Evolutionary conservation across 2,113 vertebrate species (phyloP).

Genomic region (Dermatemys mawii): DNA sequence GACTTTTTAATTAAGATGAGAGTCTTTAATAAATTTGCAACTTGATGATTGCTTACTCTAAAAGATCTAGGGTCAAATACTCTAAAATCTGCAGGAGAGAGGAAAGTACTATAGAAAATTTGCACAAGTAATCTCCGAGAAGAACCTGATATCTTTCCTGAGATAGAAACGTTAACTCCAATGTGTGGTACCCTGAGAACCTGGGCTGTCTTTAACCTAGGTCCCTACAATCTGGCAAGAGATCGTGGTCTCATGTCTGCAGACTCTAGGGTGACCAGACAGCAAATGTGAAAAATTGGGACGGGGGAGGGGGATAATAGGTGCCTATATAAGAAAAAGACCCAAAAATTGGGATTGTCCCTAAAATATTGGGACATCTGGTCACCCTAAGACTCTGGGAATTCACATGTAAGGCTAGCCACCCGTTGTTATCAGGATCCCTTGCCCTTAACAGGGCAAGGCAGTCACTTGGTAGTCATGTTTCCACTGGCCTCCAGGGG

Average conservation of each 20-base stretch:
- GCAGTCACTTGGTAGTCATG: not conserved
- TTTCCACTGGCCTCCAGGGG: not conserved
- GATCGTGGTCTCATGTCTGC: not conserved
- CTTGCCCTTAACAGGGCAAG: not conserved
- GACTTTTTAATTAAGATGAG: not conserved
- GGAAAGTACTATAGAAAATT: not conserved
- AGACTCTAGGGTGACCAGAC: too few relatives aligned
- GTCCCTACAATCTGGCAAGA: not conserved
- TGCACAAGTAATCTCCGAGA: not conserved
- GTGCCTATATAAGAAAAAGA: too few relatives aligned
- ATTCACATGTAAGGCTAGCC: too few relatives aligned
- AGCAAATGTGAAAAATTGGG: too few relatives aligned
- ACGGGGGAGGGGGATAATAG: too few relatives aligned
- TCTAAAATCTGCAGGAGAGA: not conserved
- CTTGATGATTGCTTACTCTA: not conserved
- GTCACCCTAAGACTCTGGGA: too few relatives aligned
- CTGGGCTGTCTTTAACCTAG: not conserved
- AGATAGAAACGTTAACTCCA: not conserved
- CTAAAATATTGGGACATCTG: too few relatives aligned
- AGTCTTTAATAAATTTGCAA: not conserved
- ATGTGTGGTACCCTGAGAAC: not conserved
- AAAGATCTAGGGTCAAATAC: not conserved
- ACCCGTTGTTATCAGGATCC: too few relatives aligned
- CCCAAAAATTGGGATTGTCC: too few relatives aligned
- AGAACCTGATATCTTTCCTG: not conserved